Conservation (phyloP, 1,140 invertebrate species). For the Conopomorpha cramerella region DNA sequence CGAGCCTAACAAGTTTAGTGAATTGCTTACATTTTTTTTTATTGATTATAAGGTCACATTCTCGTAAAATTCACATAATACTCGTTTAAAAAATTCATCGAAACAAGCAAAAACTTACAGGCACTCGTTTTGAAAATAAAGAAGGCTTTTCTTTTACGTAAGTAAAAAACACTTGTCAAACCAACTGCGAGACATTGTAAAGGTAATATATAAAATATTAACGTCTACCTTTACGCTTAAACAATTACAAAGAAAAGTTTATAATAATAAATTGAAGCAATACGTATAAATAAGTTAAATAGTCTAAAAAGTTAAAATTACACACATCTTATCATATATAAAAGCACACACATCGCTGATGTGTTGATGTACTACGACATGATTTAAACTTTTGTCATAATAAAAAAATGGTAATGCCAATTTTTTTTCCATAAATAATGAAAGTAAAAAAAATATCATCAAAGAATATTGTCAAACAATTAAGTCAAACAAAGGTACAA, state of each 20-base stretch:
- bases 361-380: too few species aligned
- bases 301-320: constrained; percentile 61
- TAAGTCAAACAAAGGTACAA: constrained; percentile 44
- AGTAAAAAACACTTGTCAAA: constrained; percentile 37
- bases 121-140: constrained; percentile 47
- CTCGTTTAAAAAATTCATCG: constrained; percentile 8
- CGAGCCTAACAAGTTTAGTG: constrained; percentile 29
- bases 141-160: constrained; percentile 41
- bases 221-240: constrained; percentile 55
- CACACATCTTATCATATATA: constrained; percentile 48
- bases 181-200: constrained; percentile 54
- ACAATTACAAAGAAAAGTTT: constrained; percentile 58
- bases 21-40: constrained; percentile 21
- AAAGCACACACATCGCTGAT: constrained; percentile 53
- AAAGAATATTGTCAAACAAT: not conserved
- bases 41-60: constrained; percentile 32
- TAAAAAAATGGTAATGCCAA: constrained; percentile 20
- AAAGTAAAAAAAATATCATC: not conserved
- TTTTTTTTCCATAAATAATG: too few species aligned
- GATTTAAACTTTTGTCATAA: constrained; percentile 14
- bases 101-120: constrained; percentile 22
- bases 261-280: constrained; percentile 54
- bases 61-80: constrained; percentile 2
- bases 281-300: constrained; percentile 61
- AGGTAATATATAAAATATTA: constrained; percentile 53